phyloP scores from a whole-genome alignment of 2,888 invertebrate genomes.

The Exephanes ischioxanthus region DNA sequence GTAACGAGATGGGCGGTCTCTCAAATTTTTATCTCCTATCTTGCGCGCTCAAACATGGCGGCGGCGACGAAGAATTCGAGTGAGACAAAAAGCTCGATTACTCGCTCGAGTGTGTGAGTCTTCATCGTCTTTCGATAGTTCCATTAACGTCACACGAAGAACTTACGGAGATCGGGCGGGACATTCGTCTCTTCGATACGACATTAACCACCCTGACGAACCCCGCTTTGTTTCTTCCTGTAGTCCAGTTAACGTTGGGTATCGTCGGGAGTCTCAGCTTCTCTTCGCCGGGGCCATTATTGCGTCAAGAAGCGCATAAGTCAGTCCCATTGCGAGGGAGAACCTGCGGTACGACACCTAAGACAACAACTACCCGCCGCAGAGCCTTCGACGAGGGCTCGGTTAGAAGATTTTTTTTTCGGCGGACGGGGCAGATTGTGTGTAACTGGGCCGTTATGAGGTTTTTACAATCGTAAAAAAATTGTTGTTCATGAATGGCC shows the following conservation, averaged over 20 bases:
- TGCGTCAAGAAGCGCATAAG: constrained; percentile 71
- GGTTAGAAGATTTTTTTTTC: neutral
- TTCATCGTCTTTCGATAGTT: neutral
- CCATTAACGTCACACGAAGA: neutral
- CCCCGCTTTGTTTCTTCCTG: neutral
- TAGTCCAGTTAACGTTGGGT: neutral
- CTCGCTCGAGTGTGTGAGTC: neutral
- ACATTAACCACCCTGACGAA: neutral
- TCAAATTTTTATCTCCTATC: constrained; percentile 47
- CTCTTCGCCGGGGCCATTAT: constrained; percentile 60
- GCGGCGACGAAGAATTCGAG: constrained; percentile 26
- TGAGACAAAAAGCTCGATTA: constrained; percentile 13
- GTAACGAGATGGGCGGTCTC: constrained; percentile 61
- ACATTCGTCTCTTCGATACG: neutral
- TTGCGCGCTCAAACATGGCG: constrained; percentile 39
- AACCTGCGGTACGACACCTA: constrained; percentile 68
- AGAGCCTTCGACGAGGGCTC: constrained; percentile 35
- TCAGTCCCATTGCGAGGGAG: constrained; percentile 63
- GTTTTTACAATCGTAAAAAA: neutral
- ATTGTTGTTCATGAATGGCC: neutral
- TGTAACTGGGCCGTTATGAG: constrained; percentile 19
- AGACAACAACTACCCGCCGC: constrained; percentile 72
- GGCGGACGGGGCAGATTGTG: constrained; percentile 24
- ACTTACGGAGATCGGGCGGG: neutral
- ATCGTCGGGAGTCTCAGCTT: neutral